Percentiles rank a stretch among this genome's conserved stretches.
These are phyloP conservation scores for Copsychus sechellarum DNA, from an alignment of 2,113 vertebrate genomes.

Conservation along the genomic window DNA sequence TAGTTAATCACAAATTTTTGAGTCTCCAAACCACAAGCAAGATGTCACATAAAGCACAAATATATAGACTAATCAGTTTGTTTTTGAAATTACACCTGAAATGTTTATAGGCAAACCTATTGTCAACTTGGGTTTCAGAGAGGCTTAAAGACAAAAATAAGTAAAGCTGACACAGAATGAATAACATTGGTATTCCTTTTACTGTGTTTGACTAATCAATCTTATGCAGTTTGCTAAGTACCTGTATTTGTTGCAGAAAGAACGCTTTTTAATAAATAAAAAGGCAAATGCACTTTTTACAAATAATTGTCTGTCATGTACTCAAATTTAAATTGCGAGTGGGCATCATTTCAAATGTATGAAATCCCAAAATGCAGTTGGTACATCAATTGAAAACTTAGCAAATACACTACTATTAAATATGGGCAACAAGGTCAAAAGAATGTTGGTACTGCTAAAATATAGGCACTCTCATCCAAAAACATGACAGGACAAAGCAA, in stretches of 20 bases:
- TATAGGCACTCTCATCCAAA: neutral
- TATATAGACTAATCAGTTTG: neutral
- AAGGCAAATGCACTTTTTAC: neutral
- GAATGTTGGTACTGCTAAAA: neutral
- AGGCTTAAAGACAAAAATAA: neutral
- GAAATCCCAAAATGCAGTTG: neutral
- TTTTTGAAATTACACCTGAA: neutral
- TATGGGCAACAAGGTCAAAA: neutral
- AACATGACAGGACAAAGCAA: neutral
- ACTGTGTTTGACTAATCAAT: neutral
- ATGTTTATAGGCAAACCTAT: neutral
- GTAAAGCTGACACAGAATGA: neutral
- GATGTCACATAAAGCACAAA: neutral
- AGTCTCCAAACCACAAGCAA: neutral
- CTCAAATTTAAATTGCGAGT: neutral
- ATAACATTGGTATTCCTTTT: neutral
- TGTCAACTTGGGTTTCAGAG: neutral
- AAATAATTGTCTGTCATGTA: neutral
- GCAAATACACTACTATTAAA: neutral
- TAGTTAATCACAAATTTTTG: conserved; percentile 66
- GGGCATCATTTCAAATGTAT: neutral
- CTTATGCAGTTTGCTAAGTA: neutral
- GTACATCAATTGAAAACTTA: neutral
- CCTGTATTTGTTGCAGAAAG: neutral
- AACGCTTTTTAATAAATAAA: neutral